Percentiles rank a stretch among this genome's conserved stretches.
phyloP scores from a whole-genome alignment of 2,113 vertebrate genomes.

The Cnemophilus loriae region DNA sequence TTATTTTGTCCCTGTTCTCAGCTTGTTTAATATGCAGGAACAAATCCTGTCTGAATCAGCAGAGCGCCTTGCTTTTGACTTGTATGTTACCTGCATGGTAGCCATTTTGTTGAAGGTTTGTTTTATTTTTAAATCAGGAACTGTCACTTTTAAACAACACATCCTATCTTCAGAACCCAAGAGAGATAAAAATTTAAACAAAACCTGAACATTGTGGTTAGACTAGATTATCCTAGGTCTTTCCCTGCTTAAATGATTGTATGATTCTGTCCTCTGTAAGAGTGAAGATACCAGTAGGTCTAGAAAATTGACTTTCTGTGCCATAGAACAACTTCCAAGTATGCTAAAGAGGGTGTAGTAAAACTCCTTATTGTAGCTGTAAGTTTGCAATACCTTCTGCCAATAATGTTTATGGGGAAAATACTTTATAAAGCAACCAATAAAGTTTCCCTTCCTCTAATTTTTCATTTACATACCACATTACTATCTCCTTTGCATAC shows the following conservation, averaged over 20 bases:
- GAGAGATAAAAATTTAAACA: neutral
- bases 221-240: neutral
- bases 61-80: neutral
- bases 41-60: neutral
- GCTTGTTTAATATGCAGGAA: neutral
- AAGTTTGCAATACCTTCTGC: neutral
- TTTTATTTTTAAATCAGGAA: neutral
- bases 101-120: neutral
- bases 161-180: neutral
- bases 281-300: neutral
- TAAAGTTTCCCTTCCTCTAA: neutral
- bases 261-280: neutral
- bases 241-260: neutral
- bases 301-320: neutral
- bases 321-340: neutral
- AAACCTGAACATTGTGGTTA: neutral
- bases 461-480: neutral
- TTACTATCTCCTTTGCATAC: neutral
- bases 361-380: neutral
- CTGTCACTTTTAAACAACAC: neutral
- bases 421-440: neutral
- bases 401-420: neutral
- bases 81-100: neutral
- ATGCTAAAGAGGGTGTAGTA: neutral
- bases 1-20: neutral